phyloP scores from a whole-genome alignment of 2,888 invertebrate genomes.

The Eupelmus urozonus region DNA sequence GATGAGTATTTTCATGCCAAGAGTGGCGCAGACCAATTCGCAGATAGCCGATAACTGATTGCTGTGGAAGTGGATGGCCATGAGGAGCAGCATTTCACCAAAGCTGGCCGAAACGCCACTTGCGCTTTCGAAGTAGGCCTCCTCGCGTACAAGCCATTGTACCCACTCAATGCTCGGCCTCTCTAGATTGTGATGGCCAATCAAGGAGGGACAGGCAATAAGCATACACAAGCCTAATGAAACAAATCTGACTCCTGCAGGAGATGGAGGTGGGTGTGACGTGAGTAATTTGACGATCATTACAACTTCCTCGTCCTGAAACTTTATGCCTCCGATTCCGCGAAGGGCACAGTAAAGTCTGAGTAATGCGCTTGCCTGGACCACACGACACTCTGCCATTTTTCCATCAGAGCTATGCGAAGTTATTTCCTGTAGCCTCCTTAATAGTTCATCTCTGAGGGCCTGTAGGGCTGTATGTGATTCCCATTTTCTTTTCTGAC shows the following conservation, averaged over 20 bases:
- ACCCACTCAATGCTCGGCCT: constrained; percentile 94
- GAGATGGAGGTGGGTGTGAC: constrained; percentile 92
- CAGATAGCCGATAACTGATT: constrained; percentile 95
- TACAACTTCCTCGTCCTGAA: constrained; percentile 94
- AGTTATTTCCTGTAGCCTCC: constrained; percentile 83
- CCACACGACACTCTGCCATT: constrained; percentile 83
- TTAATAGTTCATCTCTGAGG: constrained; percentile 87
- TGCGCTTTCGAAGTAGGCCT: constrained; percentile 91
- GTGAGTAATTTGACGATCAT: constrained; percentile 91
- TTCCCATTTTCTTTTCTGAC: constrained; percentile 90
- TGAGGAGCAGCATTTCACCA: constrained; percentile 95
- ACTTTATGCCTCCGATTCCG: constrained; percentile 95
- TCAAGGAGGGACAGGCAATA: constrained; percentile 93
- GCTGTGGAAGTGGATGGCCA: constrained; percentile 98
- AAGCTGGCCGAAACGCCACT: constrained; percentile 93
- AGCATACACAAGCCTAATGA: constrained; percentile 96
- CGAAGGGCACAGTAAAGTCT: constrained; percentile 94
- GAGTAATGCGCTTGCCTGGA: constrained; percentile 93
- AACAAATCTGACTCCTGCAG: constrained; percentile 94
- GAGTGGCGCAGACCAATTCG: constrained; percentile 94
- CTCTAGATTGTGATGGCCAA: constrained; percentile 84
- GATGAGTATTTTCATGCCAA: constrained; percentile 96
- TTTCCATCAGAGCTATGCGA: constrained; percentile 81
- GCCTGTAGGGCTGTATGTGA: constrained; percentile 84
- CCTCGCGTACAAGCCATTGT: constrained; percentile 94